These are phyloP conservation scores for Apostichopus leukothele DNA, from an alignment of 53 echinoderm and acorn worm genomes.

Conservation along the genomic window DNA sequence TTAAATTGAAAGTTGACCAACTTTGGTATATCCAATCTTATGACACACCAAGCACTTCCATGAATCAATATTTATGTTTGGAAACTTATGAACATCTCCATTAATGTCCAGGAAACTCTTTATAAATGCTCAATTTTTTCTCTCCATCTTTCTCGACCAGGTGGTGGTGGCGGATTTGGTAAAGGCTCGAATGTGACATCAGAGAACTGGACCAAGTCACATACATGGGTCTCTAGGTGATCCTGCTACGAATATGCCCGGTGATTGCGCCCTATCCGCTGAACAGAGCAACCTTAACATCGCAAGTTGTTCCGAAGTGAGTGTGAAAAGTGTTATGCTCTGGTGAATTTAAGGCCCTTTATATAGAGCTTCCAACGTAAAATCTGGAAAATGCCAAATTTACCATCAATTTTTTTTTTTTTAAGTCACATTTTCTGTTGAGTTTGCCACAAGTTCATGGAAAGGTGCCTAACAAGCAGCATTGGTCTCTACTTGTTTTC, in stretches of 20 bases:
- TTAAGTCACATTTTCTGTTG: no score
- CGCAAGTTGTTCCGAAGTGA: conserved; percentile 48
- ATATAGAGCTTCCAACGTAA: no score
- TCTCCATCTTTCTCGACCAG: neutral
- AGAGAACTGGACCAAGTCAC: conserved; percentile 18
- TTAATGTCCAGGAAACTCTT: neutral
- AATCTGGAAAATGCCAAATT: no score
- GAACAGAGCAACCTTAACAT: conserved; percentile 51
- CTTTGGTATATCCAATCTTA: no score
- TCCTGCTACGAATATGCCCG: conserved; percentile 43
- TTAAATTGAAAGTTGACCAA: no score
- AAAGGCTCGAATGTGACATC: conserved; percentile 5
- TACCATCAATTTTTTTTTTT: no score
- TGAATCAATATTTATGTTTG: no score
- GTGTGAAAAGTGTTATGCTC: neutral
- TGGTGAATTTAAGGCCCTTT: no score
- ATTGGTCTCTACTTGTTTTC: no score
- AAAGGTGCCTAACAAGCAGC: no score
- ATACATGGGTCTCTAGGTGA: neutral
- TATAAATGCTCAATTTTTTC: neutral
- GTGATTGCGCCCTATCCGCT: conserved; percentile 42
- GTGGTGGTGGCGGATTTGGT: neutral
- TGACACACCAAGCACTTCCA: no score
- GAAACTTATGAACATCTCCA: neutral
- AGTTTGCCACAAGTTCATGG: no score